These are phyloP conservation scores for Drosophila punjabiensis DNA, from an alignment of 1,140 invertebrate genomes.

Conservation along the genomic window DNA sequence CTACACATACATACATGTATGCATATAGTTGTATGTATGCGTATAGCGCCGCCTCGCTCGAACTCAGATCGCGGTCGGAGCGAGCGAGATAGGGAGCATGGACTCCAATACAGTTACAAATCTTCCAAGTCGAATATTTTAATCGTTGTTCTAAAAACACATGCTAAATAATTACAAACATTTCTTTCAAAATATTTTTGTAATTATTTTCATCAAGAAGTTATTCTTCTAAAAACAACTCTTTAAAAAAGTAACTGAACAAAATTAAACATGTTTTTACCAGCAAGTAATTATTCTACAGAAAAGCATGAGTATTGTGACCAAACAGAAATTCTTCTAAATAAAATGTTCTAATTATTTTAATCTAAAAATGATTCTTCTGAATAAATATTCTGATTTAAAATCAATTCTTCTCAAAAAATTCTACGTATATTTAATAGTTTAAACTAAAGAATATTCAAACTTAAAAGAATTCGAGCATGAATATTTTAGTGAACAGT, in stretches of 20 bases:
- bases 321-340: background rate
- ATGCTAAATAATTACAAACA: background rate
- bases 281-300: background rate
- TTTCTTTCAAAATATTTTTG: background rate
- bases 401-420: background rate
- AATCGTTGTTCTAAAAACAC: background rate
- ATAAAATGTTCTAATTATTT: background rate
- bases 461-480: background rate
- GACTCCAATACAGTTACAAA: constrained; percentile 22
- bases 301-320: background rate
- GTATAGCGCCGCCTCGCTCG: constrained; percentile 8
- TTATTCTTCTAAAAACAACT: background rate
- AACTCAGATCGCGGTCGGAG: constrained; percentile 1
- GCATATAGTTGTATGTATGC: background rate
- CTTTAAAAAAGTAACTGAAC: too few species aligned
- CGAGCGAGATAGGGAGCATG: background rate
- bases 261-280: background rate
- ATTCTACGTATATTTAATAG: too few species aligned
- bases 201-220: background rate
- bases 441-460: background rate
- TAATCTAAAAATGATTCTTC: background rate
- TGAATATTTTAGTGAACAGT: too few species aligned
- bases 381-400: too few species aligned
- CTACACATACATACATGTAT: too few species aligned
- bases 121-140: constrained; percentile 3